Evolutionary conservation across 2,888 invertebrate species (phyloP).

Genomic region (Megalurothrips usitatus): DNA sequence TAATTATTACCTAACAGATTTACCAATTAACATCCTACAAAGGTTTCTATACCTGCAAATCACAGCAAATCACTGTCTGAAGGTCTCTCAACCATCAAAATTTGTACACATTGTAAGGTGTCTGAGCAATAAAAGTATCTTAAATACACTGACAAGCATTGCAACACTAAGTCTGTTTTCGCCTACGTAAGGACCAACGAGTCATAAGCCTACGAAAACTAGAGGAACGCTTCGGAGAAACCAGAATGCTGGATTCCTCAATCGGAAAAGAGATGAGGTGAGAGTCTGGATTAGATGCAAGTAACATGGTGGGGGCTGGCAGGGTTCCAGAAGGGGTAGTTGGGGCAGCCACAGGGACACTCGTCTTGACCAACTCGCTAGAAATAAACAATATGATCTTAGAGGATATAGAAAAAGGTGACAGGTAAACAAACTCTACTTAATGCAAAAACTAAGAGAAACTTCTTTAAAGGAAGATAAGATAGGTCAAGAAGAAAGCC

Average conservation of each 20-base stretch:
- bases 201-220: slow-evolving; percentile 20
- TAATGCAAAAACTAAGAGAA: not conserved
- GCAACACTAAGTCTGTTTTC: not conserved
- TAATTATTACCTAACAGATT: not conserved
- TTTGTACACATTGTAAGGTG: not conserved
- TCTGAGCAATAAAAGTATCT: not conserved
- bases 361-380: not conserved
- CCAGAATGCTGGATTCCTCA: not conserved
- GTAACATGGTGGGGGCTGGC: not conserved
- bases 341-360: slow-evolving; percentile 4
- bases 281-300: slow-evolving; percentile 3
- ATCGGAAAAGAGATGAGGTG: slow-evolving; percentile 8
- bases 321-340: not conserved
- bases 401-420: not conserved
- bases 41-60: not conserved
- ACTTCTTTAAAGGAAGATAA: no score
- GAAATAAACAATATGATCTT: slow-evolving; percentile 12
- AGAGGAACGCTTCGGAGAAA: slow-evolving; percentile 4
- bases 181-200: not conserved
- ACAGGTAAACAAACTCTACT: not conserved
- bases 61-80: not conserved
- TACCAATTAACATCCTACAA: not conserved
- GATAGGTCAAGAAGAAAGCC: no score
- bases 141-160: not conserved
- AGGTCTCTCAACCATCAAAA: not conserved